Conservation (phyloP, 2,797 vertebrate species). For the Paramormyrops hopkinsi region DNA sequence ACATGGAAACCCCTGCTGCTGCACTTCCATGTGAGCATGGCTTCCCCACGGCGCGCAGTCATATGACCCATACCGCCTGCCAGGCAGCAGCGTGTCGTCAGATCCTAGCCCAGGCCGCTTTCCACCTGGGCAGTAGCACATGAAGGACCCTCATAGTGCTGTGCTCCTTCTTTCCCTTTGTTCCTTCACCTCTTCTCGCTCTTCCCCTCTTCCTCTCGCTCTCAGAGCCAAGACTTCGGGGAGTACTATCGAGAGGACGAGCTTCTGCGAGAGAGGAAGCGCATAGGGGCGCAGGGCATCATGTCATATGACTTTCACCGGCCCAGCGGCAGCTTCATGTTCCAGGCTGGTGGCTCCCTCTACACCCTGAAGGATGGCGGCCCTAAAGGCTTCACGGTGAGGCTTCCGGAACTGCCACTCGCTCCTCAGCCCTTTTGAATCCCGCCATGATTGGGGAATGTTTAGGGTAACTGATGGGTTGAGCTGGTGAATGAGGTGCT, state of each 20-base stretch:
- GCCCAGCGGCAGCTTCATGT: conserved; percentile 62
- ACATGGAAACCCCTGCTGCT: neutral
- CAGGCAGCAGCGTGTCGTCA: too few relatives aligned
- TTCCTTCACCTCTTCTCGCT: neutral
- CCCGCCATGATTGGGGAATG: neutral
- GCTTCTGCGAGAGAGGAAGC: conserved; percentile 65
- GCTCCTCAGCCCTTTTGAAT: neutral
- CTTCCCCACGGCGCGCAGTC: neutral
- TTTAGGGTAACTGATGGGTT: neutral
- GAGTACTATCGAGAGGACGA: conserved; percentile 73
- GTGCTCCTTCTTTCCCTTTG: neutral
- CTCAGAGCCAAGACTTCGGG: conserved; percentile 67
- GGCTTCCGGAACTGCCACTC: neutral
- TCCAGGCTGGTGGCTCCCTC: conserved; percentile 69
- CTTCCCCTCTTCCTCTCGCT: neutral
- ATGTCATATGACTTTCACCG: conserved; percentile 63
- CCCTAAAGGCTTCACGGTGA: conserved; percentile 66
- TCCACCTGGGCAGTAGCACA: neutral
- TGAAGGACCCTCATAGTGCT: neutral
- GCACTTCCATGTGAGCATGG: neutral
- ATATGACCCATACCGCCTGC: neutral
- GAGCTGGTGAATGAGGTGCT: neutral
- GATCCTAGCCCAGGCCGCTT: neutral
- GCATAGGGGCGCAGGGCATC: conserved; percentile 66
- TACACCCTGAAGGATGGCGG: conserved; percentile 71